Percentiles rank a stretch among this genome's conserved stretches.
Evolutionary conservation across 1,140 invertebrate species (phyloP).

Genomic region (Drosophila sp.): DNA sequence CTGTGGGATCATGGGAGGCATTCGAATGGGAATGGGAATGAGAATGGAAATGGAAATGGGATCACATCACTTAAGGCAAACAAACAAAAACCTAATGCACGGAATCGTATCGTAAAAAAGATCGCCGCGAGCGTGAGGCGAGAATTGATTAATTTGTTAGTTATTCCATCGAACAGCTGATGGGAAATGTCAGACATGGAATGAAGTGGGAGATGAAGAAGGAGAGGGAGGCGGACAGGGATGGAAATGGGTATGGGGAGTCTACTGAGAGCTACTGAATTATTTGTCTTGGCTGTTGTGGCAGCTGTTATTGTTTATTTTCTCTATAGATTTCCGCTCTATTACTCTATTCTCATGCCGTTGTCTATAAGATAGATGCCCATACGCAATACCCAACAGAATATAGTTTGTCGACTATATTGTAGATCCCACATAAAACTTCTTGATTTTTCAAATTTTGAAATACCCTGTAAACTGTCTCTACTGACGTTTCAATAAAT

Average conservation of each 20-base stretch:
- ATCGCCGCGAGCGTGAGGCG: slow-evolving; percentile 47
- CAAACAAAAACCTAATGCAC: slow-evolving; percentile 42
- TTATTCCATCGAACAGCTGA: slow-evolving; percentile 53
- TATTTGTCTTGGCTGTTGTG: slow-evolving; percentile 68
- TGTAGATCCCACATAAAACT: no score
- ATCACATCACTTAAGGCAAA: slow-evolving; percentile 66
- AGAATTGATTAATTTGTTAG: slow-evolving; percentile 76
- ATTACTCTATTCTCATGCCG: slow-evolving; percentile 9
- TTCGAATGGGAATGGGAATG: slow-evolving; percentile 13
- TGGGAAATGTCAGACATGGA: slow-evolving; percentile 64
- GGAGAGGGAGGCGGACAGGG: background rate
- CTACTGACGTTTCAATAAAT: slow-evolving; percentile 7
- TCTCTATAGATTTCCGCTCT: slow-evolving; percentile 58
- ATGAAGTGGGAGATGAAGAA: background rate
- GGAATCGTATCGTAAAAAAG: slow-evolving; percentile 33
- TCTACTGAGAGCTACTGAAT: slow-evolving; percentile 49
- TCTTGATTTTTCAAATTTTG: no score
- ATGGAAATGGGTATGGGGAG: background rate
- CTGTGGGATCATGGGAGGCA: slow-evolving; percentile 38
- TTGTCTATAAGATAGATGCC: no score
- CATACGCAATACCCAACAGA: background rate
- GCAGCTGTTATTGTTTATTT: slow-evolving; percentile 74
- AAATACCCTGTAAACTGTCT: slow-evolving; percentile 55
- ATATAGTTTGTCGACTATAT: slow-evolving; percentile 35
- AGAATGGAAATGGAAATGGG: slow-evolving; percentile 51